Evolutionary conservation across 2,888 invertebrate genomes (phyloP).

Genomic region (Blastobasis lacticolella): DNA sequence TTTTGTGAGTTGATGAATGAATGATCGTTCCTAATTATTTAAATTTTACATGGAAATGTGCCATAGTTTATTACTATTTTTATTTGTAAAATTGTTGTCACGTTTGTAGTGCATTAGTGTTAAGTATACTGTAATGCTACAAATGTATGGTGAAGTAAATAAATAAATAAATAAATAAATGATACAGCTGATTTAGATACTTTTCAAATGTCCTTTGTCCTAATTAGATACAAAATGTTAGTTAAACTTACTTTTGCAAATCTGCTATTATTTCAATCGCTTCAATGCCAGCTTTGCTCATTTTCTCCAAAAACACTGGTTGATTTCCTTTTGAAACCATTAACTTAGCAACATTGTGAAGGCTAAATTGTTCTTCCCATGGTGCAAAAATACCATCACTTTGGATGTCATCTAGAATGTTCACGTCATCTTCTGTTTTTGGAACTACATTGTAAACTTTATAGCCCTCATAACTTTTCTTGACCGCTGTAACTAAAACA

Average conservation of each 20-base stretch:
- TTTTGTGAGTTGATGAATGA: too few relatives aligned
- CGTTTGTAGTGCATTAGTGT: too few relatives aligned
- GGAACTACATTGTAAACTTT: constrained; percentile 74
- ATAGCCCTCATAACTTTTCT: constrained; percentile 68
- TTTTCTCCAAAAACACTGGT: constrained; percentile 22
- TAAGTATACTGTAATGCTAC: too few relatives aligned
- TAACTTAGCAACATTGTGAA: constrained; percentile 44
- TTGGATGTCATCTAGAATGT: constrained; percentile 54
- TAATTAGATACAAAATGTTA: neutral
- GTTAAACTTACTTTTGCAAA: constrained; percentile 41
- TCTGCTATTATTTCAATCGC: constrained; percentile 35
- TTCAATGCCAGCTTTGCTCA: constrained; percentile 24
- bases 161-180: too few relatives aligned
- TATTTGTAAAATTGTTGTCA: too few relatives aligned
- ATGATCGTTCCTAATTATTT: too few relatives aligned
- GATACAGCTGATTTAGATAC: too few relatives aligned
- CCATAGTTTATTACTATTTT: too few relatives aligned
- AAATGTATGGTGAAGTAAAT: too few relatives aligned
- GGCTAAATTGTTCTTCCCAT: constrained; percentile 41
- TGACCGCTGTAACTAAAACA: constrained; percentile 15
- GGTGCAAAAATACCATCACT: constrained; percentile 42
- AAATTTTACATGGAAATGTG: too few relatives aligned
- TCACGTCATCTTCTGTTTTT: constrained; percentile 54
- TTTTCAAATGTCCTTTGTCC: neutral
- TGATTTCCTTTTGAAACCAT: constrained; percentile 41